These are phyloP conservation scores for Isaurus tuberculatus DNA, from an alignment of 92 coral and sea anemone species.

Conservation along the genomic window DNA sequence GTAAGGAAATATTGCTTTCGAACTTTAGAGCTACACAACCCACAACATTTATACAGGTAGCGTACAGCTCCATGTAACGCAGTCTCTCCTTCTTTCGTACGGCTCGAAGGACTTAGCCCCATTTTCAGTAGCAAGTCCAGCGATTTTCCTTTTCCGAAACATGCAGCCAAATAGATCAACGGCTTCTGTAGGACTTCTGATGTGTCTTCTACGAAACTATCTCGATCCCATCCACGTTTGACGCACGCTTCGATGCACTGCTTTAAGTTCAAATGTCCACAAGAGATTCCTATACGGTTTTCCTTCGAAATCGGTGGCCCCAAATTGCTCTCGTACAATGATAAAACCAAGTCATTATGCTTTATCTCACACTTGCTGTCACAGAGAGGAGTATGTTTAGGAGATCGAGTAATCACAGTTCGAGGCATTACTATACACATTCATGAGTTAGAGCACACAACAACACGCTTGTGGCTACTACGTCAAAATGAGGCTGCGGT, in stretches of 20 bases:
- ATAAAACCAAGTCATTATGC: conserved; percentile 41
- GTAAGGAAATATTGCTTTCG: conserved; percentile 46
- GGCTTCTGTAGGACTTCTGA: conserved; percentile 48
- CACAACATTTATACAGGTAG: conserved; percentile 46
- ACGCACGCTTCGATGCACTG: conserved; percentile 49
- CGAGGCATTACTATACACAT: conserved; percentile 49
- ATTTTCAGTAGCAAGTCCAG: conserved; percentile 46
- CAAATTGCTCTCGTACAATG: conserved; percentile 40
- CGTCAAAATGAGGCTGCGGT: conserved; percentile 35
- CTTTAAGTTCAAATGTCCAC: conserved; percentile 41
- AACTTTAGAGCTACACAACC: conserved; percentile 41
- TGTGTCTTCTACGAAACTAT: conserved; percentile 40
- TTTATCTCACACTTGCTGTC: conserved; percentile 47
- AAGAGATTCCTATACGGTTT: conserved; percentile 48
- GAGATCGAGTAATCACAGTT: conserved; percentile 48
- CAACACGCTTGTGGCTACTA: not conserved
- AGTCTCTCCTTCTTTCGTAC: conserved; percentile 41
- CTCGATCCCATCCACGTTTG: conserved; percentile 46
- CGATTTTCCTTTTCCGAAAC: conserved; percentile 50
- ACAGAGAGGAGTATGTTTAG: conserved; percentile 46
- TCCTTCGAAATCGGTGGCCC: conserved; percentile 53
- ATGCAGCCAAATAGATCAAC: conserved; percentile 34
- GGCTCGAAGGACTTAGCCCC: conserved; percentile 48
- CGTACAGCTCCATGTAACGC: conserved; percentile 48
- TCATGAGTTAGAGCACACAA: not conserved